Percentiles rank a stretch among this genome's conserved stretches.
Evolutionary conservation across 2,797 vertebrate species (phyloP).

Genomic region (Chloroceryle amazona): DNA sequence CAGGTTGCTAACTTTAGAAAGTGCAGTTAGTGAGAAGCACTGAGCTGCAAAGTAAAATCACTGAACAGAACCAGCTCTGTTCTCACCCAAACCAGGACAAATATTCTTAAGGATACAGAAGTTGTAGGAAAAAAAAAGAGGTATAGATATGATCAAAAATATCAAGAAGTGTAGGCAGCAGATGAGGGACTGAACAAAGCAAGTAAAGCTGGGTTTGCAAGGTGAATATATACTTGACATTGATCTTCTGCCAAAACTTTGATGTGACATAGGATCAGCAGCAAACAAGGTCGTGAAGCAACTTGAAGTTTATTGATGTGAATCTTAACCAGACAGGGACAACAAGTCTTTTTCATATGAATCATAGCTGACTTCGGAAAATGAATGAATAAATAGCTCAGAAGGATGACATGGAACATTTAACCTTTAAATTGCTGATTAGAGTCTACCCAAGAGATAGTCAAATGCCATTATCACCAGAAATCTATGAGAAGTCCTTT

Average conservation of each 20-base stretch:
- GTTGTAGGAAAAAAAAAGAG: neutral
- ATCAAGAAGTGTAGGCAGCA: neutral
- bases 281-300: conserved; percentile 9
- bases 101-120: neutral
- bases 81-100: no score
- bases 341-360: conserved; percentile 4
- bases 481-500: neutral
- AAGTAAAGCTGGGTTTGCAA: neutral
- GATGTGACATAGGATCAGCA: neutral
- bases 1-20: no score
- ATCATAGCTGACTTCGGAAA: conserved; percentile 48
- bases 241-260: conserved; percentile 52
- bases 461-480: neutral
- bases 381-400: conserved; percentile 21
- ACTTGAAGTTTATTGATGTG: conserved; percentile 46
- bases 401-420: neutral
- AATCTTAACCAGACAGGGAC: conserved; percentile 30
- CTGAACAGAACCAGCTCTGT: no score
- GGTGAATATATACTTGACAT: conserved; percentile 36
- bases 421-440: neutral
- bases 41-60: no score
- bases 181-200: neutral
- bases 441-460: neutral
- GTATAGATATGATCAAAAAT: neutral
- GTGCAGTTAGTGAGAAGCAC: no score